These are phyloP conservation scores for Lutjanus campechanus DNA, from an alignment of 2,797 vertebrate genomes.

Conservation along the genomic window DNA sequence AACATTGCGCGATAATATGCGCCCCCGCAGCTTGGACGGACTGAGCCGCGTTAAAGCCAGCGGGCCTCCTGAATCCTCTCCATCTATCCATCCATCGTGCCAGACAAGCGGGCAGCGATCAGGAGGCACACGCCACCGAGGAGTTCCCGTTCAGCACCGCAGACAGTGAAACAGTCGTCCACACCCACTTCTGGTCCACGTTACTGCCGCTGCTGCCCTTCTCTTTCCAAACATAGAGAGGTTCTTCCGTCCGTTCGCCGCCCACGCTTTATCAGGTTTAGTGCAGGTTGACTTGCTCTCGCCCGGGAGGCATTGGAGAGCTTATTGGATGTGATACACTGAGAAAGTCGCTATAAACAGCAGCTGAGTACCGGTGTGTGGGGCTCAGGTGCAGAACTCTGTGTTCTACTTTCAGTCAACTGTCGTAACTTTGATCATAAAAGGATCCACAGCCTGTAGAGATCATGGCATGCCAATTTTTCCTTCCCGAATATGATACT, in stretches of 20 bases:
- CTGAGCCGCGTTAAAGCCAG: conserved; percentile 4
- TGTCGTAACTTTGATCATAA: conserved; percentile 47
- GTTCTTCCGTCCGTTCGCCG: conserved; percentile 33
- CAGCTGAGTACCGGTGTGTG: conserved; percentile 44
- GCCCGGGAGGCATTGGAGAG: conserved; percentile 53
- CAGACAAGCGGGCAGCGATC: conserved; percentile 29
- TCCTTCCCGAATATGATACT: no score
- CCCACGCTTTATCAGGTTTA: conserved; percentile 62
- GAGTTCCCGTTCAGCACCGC: conserved; percentile 73
- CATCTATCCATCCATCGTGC: conserved; percentile 18
- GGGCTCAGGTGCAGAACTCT: conserved; percentile 59
- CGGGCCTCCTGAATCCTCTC: conserved; percentile 8
- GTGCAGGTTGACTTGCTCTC: conserved; percentile 60
- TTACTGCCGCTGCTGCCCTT: conserved; percentile 30
- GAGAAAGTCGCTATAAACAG: conserved; percentile 53
- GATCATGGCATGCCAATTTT: no score
- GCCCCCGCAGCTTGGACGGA: conserved; percentile 61
- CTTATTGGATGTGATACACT: conserved; percentile 55
- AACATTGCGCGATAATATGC: conserved; percentile 71
- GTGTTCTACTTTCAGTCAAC: conserved; percentile 32
- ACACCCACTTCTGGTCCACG: conserved; percentile 72
- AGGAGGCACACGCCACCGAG: conserved; percentile 8
- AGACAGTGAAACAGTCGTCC: conserved; percentile 74
- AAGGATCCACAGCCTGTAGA: conserved; percentile 16
- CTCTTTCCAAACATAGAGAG: conserved; percentile 45